Base-by-base conservation (phyloP, 23 tunicate species). In the Ascidia mentula region DNA sequence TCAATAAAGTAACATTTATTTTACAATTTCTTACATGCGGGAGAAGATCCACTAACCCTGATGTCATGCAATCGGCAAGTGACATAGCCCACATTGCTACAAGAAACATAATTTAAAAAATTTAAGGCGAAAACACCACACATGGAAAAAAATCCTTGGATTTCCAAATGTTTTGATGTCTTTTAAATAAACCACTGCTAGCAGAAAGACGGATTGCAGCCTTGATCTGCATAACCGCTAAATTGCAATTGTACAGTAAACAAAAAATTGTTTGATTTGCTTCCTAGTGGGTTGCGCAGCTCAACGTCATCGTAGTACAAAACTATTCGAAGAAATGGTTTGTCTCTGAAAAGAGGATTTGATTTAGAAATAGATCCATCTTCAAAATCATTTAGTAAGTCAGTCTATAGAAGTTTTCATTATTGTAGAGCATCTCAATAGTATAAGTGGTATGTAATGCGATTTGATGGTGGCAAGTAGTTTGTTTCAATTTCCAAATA, bases 221-320 rank as follows among this genome's bases (percentile, higher is more conserved):
- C 40, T 34, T 73, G 77, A 28, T 33, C 77, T 34, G 40, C 12
- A 73, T 13, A 7, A 18, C 7, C 13, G 40, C 8, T 28, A 28
- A 35, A 28, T 73, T 9, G 13, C 22, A 35, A 73, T 33, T 34
- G 77, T 33, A 13, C 30, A 33, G 40, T 73, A 73, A 36, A 73
- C 30, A 13, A 36, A 22, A 22, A 40, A 8, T 34, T 73, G 13
- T 31, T 22, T 22, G 77, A 73, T 20, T 69, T 69, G 33, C 72
- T 69, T 69, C 72, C 72, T 12, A 69, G 33, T 12, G 72, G 72
- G 72, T 73, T 73, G 77, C 77, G 32, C 40, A 73, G 8, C 22
- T 73, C 77, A 7, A 73, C 40, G 32, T 73, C 77, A 36, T 73
- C 77, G 22, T 22, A 36, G 32, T 73, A 73, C 13, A 73, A 40